These are phyloP conservation scores for Geococcyx californianus DNA, from an alignment of 2,113 vertebrate species.

Conservation along the genomic window DNA sequence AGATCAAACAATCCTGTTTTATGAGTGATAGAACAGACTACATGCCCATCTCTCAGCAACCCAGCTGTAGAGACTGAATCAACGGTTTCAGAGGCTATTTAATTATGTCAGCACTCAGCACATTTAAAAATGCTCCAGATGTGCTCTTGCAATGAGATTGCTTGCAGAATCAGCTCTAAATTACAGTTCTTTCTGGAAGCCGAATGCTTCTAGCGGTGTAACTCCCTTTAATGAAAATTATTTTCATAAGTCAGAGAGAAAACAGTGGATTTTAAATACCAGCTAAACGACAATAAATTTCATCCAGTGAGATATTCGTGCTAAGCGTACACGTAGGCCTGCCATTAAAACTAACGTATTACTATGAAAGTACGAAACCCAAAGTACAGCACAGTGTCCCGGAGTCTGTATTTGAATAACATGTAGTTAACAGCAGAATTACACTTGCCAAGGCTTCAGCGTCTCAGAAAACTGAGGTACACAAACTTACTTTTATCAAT, in stretches of 20 bases:
- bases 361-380: not conserved
- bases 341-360: not conserved
- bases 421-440: not conserved
- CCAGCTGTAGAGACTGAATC: slow-evolving; percentile 16
- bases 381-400: not conserved
- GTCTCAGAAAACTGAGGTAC: not conserved
- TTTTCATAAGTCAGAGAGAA: not conserved
- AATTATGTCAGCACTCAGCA: slow-evolving; percentile 18
- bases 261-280: not conserved
- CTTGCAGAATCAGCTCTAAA: slow-evolving; percentile 23
- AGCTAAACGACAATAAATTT: not conserved
- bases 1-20: not conserved
- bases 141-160: not conserved
- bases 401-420: not conserved
- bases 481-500: not conserved
- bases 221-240: not conserved
- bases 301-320: not conserved
- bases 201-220: not conserved
- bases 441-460: not conserved
- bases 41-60: not conserved
- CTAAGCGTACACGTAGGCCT: fast-evolving
- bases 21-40: not conserved
- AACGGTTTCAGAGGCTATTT: not conserved
- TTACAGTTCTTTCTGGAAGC: slow-evolving; percentile 12
- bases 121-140: slow-evolving; percentile 40